A percentile compares a stretch with the other conserved stretches of the same genome.
phyloP scores from a whole-genome alignment of 2,113 vertebrate species.

The Indicator indicator region DNA sequence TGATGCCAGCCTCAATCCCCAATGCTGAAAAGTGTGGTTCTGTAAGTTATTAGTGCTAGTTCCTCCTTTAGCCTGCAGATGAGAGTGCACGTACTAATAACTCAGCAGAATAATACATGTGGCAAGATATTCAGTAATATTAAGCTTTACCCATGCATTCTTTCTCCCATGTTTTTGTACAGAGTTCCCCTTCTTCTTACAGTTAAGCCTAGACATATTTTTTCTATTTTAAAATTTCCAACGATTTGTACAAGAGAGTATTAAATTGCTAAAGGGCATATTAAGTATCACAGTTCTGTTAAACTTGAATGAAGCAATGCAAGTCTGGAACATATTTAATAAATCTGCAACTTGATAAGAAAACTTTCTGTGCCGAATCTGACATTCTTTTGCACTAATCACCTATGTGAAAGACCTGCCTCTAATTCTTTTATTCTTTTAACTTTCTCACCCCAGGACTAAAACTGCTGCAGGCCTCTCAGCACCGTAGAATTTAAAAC shows the following conservation, averaged over 20 bases:
- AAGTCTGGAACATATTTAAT: constrained; percentile 44
- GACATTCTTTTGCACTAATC: constrained; percentile 42
- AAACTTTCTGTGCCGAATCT: not conserved
- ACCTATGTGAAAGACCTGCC: constrained; percentile 18
- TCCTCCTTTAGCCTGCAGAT: constrained; percentile 24
- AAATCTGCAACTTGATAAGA: constrained; percentile 37
- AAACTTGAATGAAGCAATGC: constrained; percentile 40
- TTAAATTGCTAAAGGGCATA: constrained; percentile 37
- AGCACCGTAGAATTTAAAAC: not conserved
- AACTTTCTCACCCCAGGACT: not conserved
- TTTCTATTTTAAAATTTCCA: constrained; percentile 70
- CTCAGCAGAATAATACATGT: constrained; percentile 34
- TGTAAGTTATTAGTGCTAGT: constrained; percentile 39
- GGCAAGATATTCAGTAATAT: constrained; percentile 49
- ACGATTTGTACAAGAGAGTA: constrained; percentile 60
- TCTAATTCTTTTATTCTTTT: constrained; percentile 24
- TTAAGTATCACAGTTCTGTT: constrained; percentile 42
- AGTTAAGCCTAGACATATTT: constrained; percentile 58
- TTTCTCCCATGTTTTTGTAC: constrained; percentile 47
- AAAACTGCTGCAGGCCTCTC: not conserved
- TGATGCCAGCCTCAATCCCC: not conserved
- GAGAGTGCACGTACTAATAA: constrained; percentile 15
- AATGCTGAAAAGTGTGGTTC: not conserved
- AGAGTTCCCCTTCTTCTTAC: constrained; percentile 43
- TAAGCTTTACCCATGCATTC: constrained; percentile 52